Conservation (phyloP, 1,140 invertebrate species). For the Agraylea sexmaculata region DNA sequence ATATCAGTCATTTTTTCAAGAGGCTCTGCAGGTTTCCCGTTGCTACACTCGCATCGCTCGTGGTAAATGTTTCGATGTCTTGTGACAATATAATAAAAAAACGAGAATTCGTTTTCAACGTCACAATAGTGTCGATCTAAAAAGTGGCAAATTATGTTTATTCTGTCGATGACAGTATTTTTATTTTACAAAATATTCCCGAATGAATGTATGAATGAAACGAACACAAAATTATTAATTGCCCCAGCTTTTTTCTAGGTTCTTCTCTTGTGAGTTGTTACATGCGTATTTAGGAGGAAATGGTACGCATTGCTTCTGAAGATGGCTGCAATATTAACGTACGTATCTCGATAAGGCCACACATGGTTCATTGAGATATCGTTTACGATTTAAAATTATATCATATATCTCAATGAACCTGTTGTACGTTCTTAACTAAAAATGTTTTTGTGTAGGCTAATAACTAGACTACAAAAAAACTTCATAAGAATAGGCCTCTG, state of each 20-base stretch:
- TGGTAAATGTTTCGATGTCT: conserved; percentile 4
- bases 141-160: no score
- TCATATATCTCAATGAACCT: conserved; percentile 14
- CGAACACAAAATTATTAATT: conserved; percentile 42
- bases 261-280: conserved; percentile 20
- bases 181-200: conserved; percentile 19
- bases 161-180: conserved; percentile 4
- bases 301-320: conserved; percentile 16
- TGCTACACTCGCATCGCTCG: conserved; percentile 10
- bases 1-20: conserved; percentile 22
- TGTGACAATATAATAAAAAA: no score
- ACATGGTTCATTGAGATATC: conserved; percentile 14
- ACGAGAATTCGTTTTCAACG: no score
- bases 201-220: conserved; percentile 31
- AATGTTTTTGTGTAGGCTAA: no score
- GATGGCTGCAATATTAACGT: conserved; percentile 16
- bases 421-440: conserved; percentile 9
- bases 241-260: conserved; percentile 37
- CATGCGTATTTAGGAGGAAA: conserved; percentile 22
- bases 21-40: conserved; percentile 18
- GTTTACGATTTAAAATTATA: conserved; percentile 1
- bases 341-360: conserved; percentile 19
- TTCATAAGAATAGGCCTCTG: no score
- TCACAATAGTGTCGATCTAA: no score
- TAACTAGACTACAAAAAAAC: no score